Percentiles rank a stretch among this genome's conserved stretches.
Conservation (phyloP, 2,797 vertebrate genomes). For the Myotis findleyi region DNA sequence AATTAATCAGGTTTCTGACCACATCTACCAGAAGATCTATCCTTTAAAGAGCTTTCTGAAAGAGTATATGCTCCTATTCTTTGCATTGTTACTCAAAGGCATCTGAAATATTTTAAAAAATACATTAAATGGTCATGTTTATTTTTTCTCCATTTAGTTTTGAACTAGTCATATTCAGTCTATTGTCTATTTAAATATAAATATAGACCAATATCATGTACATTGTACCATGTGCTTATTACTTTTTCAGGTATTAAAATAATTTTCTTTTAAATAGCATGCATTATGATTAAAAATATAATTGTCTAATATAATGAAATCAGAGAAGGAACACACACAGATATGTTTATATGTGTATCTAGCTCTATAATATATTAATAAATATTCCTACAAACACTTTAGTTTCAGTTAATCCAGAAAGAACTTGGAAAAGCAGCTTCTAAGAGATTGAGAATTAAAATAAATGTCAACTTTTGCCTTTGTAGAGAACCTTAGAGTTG, state of each 20-base stretch:
- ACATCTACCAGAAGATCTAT: background rate
- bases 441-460: background rate
- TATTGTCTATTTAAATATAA: background rate
- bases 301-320: background rate
- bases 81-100: background rate
- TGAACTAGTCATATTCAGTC: background rate
- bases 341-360: background rate
- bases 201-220: background rate
- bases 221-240: background rate
- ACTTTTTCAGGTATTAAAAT: constrained; percentile 15
- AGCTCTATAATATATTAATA: constrained; percentile 30
- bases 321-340: background rate
- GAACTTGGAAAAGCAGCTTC: constrained; percentile 47
- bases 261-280: background rate
- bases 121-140: background rate
- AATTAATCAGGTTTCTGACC: background rate
- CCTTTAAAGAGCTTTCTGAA: background rate
- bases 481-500: background rate
- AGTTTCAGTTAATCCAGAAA: background rate
- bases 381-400: constrained; percentile 8
- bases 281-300: background rate
- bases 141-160: background rate
- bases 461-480: background rate
- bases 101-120: constrained; percentile 5
- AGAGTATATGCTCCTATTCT: background rate